phyloP scores from a whole-genome alignment of 2,888 invertebrate species.

The Mesorhabditis belari region DNA sequence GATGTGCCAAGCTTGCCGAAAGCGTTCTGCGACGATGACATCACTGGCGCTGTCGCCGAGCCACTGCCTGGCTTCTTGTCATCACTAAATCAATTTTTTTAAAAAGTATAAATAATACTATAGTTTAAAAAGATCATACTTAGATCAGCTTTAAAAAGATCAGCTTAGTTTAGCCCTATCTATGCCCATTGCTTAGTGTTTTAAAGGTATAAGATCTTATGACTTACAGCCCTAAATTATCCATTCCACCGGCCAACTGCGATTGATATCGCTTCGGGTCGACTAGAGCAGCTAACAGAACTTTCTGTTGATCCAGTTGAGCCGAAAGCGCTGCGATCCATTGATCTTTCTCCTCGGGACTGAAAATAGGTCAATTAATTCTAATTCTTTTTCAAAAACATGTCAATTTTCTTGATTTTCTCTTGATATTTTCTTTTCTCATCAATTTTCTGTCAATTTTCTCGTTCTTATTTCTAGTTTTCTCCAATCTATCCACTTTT shows the following conservation, averaged over 20 bases:
- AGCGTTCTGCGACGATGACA: background rate
- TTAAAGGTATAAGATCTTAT: background rate
- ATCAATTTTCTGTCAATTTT: no score
- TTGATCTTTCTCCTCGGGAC: conserved; percentile 42
- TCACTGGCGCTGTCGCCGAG: background rate
- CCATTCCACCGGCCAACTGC: conserved; percentile 36
- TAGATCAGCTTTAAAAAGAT: no score
- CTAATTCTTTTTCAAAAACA: no score
- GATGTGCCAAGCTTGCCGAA: background rate
- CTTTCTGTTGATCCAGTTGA: conserved; percentile 84
- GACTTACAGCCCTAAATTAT: conserved; percentile 36
- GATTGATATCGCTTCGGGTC: conserved; percentile 64
- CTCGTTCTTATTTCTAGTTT: no score
- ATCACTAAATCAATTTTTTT: background rate
- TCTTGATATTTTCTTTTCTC: no score
- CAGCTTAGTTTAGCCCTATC: no score
- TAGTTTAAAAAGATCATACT: no score
- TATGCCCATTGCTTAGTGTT: background rate
- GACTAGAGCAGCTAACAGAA: conserved; percentile 86
- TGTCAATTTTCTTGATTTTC: no score
- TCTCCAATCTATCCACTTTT: no score
- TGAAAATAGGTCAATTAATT: background rate
- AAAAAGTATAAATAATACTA: background rate
- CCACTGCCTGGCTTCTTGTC: background rate
- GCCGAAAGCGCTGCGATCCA: conserved; percentile 63